Percentiles rank a stretch among this genome's conserved stretches.
phyloP scores from a whole-genome alignment of 1,140 invertebrate genomes.

The Pseudoatta argentina region DNA sequence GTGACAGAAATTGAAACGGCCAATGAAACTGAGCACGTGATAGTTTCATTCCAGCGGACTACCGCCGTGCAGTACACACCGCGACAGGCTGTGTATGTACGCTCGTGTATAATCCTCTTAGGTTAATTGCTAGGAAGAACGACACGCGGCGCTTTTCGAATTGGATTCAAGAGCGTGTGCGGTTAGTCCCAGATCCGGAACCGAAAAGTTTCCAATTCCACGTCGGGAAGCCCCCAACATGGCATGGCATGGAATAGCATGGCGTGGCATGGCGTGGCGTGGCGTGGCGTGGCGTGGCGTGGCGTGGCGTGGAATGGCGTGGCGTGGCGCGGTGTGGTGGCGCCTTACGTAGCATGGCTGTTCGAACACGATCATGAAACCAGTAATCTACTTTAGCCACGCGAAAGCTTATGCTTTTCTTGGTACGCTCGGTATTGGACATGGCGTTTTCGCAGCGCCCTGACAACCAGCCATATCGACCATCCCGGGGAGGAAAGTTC shows the following conservation, averaged over 20 bases:
- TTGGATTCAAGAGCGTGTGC: slow-evolving; percentile 52
- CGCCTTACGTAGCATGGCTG: slow-evolving; percentile 33
- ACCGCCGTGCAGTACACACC: slow-evolving; percentile 51
- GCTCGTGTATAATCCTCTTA: slow-evolving; percentile 70
- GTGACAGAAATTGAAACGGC: slow-evolving; percentile 62
- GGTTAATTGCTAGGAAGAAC: slow-evolving; percentile 70
- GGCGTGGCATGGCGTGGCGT: not conserved
- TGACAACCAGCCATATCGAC: slow-evolving; percentile 34
- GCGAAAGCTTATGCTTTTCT: slow-evolving; percentile 44
- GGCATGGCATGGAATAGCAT: not conserved
- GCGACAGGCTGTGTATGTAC: slow-evolving; percentile 50
- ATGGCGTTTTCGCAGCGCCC: not conserved
- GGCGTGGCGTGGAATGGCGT: no score
- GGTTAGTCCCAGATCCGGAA: slow-evolving; percentile 2
- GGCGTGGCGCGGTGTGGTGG: slow-evolving; percentile 24
- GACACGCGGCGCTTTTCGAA: slow-evolving; percentile 66
- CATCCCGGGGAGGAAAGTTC: slow-evolving; percentile 13
- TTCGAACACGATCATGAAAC: slow-evolving; percentile 41
- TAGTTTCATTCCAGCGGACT: slow-evolving; percentile 45
- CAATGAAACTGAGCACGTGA: slow-evolving; percentile 41
- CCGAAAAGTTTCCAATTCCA: slow-evolving; percentile 66
- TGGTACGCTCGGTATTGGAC: slow-evolving; percentile 8
- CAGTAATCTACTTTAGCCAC: slow-evolving; percentile 67
- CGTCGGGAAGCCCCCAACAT: slow-evolving; percentile 36
- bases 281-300: not conserved